Base-by-base conservation (phyloP, 2,888 invertebrate species). In the Panzeria rudis region DNA sequence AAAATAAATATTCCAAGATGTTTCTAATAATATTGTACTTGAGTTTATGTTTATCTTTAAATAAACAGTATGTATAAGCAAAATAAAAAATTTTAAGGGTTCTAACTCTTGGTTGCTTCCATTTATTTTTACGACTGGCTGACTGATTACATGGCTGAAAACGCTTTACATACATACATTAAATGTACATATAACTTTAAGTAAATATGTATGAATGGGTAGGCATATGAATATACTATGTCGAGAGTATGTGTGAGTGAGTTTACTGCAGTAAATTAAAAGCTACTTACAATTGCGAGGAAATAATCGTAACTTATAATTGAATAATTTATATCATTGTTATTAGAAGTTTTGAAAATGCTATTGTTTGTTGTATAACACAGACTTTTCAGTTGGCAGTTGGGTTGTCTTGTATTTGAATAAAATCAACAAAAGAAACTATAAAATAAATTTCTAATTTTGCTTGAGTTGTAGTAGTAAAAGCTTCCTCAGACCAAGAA, bases 281-380 rank as follows among this genome's bases (percentile, higher is more conserved):
- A 54, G 52, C 64, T 80, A 59, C 71, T 76, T 76, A 76, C 66
- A 80, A 68, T 84, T 76, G 76, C 66, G 71, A 38, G 35, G 11
- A 71, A 68, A 80, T 56, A 79, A 83, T 72, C 44, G 84, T 84
- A 81, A 85, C 79, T 87, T 86, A 82, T 84, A 87, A 87, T 86
- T 86, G 86, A 81, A 87, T 87, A 86, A 86, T 87, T 87, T 87
- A 83, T 82, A 85, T 83, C 73, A 71, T 75, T 83, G 71, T 83
- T 81, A 80, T 84, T 80, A 61, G 71, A 80, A 84, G 72, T 76
- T 66, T 66, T 15, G 23, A 15, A 25, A 78, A 59, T 52, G 61
- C n/a, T 29, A 72, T 77, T 80, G 68, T 76, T 80, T 61, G 69
- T 41, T 71, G 11, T 41, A 38, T 59, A n/a, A n/a, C 15, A 69